Conservation (phyloP, 2,113 vertebrate species). For the Neoarius graeffei region DNA sequence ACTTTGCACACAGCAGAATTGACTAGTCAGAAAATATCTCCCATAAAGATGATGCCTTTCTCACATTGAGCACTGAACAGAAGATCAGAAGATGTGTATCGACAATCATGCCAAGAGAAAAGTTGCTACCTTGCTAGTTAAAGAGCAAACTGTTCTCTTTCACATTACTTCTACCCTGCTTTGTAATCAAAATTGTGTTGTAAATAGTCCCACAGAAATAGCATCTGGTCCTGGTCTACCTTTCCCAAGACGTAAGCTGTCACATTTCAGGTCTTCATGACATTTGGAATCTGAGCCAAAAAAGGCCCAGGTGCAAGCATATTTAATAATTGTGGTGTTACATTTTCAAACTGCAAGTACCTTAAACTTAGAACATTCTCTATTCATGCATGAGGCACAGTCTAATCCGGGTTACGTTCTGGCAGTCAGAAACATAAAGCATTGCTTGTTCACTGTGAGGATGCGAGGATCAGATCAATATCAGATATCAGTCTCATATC, state of each 20-base stretch:
- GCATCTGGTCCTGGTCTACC: neutral
- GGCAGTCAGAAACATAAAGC: neutral
- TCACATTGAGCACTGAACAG: neutral
- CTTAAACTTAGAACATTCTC: neutral
- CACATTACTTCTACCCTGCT: neutral
- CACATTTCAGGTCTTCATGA: neutral
- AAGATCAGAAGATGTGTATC: neutral
- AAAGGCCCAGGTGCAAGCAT: neutral
- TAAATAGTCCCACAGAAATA: neutral
- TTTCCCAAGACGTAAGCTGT: neutral
- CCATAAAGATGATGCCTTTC: neutral
- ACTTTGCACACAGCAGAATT: neutral
- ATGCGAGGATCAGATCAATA: neutral
- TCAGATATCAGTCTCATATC: neutral
- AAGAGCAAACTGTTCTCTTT: neutral
- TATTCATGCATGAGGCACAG: neutral
- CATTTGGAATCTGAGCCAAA: conserved; percentile 17
- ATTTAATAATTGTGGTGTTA: neutral
- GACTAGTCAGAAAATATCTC: neutral
- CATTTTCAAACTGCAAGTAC: neutral
- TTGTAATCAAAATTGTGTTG: neutral
- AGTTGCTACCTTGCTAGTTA: neutral
- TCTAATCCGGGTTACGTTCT: neutral
- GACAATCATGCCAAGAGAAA: neutral
- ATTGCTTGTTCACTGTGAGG: neutral